Conservation (phyloP, 1,140 invertebrate genomes). For the Paramacrobiotus metropolitanus region DNA sequence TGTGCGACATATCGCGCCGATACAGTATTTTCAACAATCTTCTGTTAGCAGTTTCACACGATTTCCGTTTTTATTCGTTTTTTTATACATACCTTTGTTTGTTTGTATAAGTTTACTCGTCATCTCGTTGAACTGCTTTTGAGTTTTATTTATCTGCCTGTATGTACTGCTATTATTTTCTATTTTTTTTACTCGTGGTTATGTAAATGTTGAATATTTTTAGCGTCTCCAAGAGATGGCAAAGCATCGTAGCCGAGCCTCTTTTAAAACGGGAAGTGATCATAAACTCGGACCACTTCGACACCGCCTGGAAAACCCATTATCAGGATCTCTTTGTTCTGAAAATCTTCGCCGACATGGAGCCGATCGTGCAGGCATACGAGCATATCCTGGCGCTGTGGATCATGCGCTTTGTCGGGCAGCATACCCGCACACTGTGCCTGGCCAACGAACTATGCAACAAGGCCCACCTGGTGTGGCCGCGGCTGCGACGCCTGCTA, state of each 20-base stretch:
- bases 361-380: neutral
- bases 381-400: neutral
- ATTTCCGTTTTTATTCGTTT: no score
- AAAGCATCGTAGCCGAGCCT: neutral
- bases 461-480: neutral
- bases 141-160: no score
- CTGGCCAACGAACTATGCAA: neutral
- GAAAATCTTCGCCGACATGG: neutral
- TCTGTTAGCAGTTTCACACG: no score
- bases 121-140: no score
- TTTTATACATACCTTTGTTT: no score
- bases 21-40: no score
- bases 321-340: neutral
- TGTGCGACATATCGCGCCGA: no score
- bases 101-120: no score
- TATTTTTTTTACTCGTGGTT: no score
- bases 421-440: neutral
- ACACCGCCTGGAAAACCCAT: neutral
- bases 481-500: neutral
- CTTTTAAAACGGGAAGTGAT: neutral
- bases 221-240: neutral
- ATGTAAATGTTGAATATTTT: no score
- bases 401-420: neutral
- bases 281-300: neutral
- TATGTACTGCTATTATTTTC: no score